Conservation (phyloP, 92 coral and sea anemone species). For the Phenganax marumi region DNA sequence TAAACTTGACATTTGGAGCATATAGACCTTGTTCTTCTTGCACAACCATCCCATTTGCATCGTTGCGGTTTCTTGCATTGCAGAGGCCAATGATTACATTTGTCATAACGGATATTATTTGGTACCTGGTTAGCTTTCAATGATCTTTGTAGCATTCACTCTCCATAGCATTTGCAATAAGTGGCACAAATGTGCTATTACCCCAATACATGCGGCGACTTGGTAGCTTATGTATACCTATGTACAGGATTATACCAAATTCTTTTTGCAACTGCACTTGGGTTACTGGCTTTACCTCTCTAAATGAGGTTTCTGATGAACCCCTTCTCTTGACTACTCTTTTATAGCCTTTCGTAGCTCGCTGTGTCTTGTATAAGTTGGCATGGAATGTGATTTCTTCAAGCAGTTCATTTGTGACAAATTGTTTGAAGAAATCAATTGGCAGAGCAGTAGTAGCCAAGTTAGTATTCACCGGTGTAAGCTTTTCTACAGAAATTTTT, state of each 20-base stretch:
- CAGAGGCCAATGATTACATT: slow-evolving; percentile 20
- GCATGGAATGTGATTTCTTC: slow-evolving; percentile 13
- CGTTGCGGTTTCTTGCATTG: slow-evolving; percentile 6
- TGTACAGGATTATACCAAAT: slow-evolving; percentile 32
- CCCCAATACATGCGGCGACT: slow-evolving; percentile 23
- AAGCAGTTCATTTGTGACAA: slow-evolving; percentile 14
- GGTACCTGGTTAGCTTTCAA: slow-evolving; percentile 16
- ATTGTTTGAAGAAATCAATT: slow-evolving; percentile 20
- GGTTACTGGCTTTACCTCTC: slow-evolving; percentile 1
- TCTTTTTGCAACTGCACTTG: slow-evolving; percentile 1
- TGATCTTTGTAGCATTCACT: background rate
- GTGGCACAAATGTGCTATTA: slow-evolving; percentile 14
- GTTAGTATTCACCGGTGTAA: slow-evolving; percentile 14
- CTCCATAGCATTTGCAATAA: slow-evolving; percentile 30
- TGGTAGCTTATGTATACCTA: slow-evolving; percentile 13
- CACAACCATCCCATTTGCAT: slow-evolving; percentile 4
- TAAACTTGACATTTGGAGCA: slow-evolving; percentile 17
- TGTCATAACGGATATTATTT: background rate
- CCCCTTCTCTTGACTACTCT: slow-evolving; percentile 6
- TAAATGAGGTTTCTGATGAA: background rate
- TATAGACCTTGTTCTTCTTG: slow-evolving; percentile 6
- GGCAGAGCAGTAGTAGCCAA: background rate
- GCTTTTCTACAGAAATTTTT: slow-evolving; percentile 14
- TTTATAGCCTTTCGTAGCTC: slow-evolving; percentile 11
- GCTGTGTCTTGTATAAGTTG: slow-evolving; percentile 24